Evolutionary conservation across 2,113 vertebrate species (phyloP).

Genomic region (Sander vitreus): DNA sequence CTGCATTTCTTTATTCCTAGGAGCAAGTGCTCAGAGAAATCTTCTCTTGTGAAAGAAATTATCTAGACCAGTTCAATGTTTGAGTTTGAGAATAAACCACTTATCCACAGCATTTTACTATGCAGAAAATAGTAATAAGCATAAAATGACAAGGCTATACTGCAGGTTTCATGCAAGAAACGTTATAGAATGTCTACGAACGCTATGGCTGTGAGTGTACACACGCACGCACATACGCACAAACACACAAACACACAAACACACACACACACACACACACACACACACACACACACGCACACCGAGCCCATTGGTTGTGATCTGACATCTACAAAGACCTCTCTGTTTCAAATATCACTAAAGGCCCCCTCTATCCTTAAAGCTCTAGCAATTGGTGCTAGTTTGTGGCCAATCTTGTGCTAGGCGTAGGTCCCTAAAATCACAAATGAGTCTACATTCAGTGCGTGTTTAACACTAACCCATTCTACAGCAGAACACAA

Average conservation of each 20-base stretch:
- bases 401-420: conserved; percentile 18
- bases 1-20: conserved; percentile 25
- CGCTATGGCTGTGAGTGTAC: not conserved
- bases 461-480: conserved; percentile 46
- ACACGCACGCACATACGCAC: not conserved
- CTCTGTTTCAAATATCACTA: conserved; percentile 51
- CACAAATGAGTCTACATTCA: conserved; percentile 35
- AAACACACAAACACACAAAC: not conserved
- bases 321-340: conserved; percentile 57
- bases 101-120: conserved; percentile 9
- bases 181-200: conserved; percentile 7
- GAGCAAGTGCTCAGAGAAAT: conserved; percentile 28
- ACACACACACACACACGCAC: conserved; percentile 2
- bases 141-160: conserved; percentile 1
- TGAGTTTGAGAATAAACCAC: conserved; percentile 26
- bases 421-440: conserved; percentile 31
- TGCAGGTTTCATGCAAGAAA: conserved; percentile 8
- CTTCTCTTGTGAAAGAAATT: conserved; percentile 31
- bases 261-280: conserved; percentile 6
- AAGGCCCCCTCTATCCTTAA: conserved; percentile 38
- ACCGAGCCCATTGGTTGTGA: conserved; percentile 19
- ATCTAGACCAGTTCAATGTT: conserved; percentile 20
- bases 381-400: conserved; percentile 15
- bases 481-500: conserved; percentile 15
- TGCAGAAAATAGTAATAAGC: conserved; percentile 5